Evolutionary conservation across 2,797 vertebrate species (phyloP), one percentile per base, ranked within the genome.

Genomic region (Crenuchus spilurus): DNA sequence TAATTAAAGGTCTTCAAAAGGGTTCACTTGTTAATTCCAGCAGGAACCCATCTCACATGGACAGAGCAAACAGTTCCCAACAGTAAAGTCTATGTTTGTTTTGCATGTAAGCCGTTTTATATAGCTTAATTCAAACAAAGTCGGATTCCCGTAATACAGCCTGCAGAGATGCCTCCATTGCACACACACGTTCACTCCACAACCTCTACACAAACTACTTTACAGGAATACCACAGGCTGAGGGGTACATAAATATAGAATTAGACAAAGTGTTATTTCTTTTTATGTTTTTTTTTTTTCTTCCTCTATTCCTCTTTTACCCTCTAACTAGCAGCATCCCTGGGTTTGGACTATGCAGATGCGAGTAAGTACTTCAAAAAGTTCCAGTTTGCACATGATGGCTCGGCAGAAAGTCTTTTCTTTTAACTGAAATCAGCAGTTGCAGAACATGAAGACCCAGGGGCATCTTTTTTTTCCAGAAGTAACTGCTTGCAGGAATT

Each of bases 401-500:
- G 88, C 84, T 82, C 84, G 85, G 90, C 87, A 90, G 88, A 83
- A 90, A 88, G 82, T 74, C 81, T 91, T 88, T 52, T 88, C 83
- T 90, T 92, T 92, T 87, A 88, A 93, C 86, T 92, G 88, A 92
- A 93, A 92, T 92, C 91, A 92, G 92, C 91, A 90, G 91, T 90
- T 89, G 85, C 83, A 86, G 74, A 83, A 82, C 76, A 66, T 66
- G 84, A 39, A 28, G 84, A 88, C 88, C 91, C 88, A 28, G 77
- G 81, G 90, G 91, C 88, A 11, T 80, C 80, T 84, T 85, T 84
- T 79, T 71, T 82, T 35, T 42, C 31, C 73, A 83, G 87, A 89
- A 88, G 87, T 81, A 90, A 84, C 83, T 82, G 87, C 91, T 92
- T 64, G 68, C 73, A 86, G 90, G 88, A 85, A 92, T 89, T 82